These are phyloP conservation scores for Vidua chalybeata DNA, from an alignment of 2,113 vertebrate genomes.

Conservation along the genomic window DNA sequence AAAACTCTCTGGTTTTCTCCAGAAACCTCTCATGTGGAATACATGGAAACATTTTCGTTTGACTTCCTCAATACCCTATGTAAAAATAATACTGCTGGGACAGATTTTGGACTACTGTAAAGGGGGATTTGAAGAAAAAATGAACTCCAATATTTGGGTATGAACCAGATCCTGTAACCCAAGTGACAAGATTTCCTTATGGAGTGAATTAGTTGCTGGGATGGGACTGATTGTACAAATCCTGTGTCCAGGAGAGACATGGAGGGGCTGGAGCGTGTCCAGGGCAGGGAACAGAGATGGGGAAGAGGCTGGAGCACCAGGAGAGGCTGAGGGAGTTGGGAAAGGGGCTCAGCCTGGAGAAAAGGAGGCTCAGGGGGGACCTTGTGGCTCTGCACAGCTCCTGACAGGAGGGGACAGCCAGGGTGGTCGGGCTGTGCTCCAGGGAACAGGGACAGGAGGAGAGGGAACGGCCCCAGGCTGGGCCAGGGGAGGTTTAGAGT, in stretches of 20 bases:
- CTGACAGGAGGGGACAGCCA: not conserved
- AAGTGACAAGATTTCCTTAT: not conserved
- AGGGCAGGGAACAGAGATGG: fast-evolving
- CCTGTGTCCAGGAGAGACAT: fast-evolving
- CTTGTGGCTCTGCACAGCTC: not conserved
- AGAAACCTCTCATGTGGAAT: not conserved
- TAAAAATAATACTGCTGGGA: not conserved
- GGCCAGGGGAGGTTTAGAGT: not conserved
- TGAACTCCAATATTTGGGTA: fast-evolving
- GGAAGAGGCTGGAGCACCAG: not conserved
- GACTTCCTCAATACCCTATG: not conserved
- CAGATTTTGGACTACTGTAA: not conserved
- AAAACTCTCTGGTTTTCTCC: not conserved
- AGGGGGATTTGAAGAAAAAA: not conserved
- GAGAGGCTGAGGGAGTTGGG: not conserved
- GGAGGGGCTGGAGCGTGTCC: fast-evolving
- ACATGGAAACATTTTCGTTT: not conserved
- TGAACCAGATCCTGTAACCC: not conserved
- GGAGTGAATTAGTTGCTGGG: not conserved
- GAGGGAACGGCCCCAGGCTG: fast-evolving
- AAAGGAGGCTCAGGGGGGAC: not conserved
- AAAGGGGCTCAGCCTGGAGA: not conserved
- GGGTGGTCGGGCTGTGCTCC: not conserved
- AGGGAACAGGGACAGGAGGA: not conserved
- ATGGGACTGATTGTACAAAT: not conserved